Conservation (phyloP, 53 echinoderm and acorn worm species). For the Apostichopus leukothele region DNA sequence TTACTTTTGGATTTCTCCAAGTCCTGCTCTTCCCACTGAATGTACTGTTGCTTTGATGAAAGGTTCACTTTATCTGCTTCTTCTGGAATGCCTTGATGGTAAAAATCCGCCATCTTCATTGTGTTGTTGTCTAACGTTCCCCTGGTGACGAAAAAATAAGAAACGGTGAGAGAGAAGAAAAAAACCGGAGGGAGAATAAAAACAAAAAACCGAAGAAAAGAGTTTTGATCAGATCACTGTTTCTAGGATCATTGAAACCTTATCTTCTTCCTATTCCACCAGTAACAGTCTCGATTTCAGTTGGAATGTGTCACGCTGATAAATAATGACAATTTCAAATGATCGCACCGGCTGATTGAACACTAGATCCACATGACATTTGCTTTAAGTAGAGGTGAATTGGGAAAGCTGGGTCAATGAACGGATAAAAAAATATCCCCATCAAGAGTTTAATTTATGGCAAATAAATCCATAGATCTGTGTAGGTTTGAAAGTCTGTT, state of each 20-base stretch:
- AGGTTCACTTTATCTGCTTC: constrained; percentile 30
- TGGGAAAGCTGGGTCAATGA: constrained; percentile 8
- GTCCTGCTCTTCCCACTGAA: constrained; percentile 16
- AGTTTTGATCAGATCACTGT: not conserved
- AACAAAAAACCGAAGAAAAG: not conserved
- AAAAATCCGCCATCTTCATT: constrained; percentile 35
- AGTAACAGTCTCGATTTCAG: not conserved
- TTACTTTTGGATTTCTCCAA: constrained; percentile 42
- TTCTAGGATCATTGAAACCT: not conserved
- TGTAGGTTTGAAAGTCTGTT: too few species aligned
- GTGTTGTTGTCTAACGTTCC: constrained; percentile 45
- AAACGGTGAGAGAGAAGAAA: not conserved
- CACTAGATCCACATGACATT: not conserved
- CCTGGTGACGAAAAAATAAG: constrained; percentile 23
- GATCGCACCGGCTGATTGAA: not conserved
- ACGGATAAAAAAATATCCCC: not conserved
- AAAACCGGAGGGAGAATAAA: not conserved
- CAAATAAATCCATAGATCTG: too few species aligned
- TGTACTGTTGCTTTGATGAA: constrained; percentile 10
- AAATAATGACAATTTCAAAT: not conserved
- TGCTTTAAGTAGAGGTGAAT: not conserved
- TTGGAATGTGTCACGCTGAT: not conserved
- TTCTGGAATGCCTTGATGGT: constrained; percentile 44
- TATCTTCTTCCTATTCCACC: not conserved
- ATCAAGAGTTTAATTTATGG: not conserved